Conservation (phyloP, 2,888 invertebrate genomes). For the Tetrapedia diversipes region DNA sequence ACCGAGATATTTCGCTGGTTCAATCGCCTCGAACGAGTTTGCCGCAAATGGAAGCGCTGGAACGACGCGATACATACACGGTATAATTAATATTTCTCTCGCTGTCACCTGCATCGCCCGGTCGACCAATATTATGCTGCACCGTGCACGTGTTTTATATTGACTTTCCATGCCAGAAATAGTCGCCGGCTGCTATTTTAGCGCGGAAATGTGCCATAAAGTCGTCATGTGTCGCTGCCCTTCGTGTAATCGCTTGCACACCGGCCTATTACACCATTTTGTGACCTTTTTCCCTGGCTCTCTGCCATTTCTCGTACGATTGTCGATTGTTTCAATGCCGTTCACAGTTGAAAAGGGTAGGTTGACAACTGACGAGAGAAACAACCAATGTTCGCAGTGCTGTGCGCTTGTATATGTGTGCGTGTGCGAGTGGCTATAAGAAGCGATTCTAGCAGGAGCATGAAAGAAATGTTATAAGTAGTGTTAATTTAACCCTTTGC, state of each 20-base stretch:
- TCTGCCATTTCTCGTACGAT: too few species aligned
- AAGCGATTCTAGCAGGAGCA: too few species aligned
- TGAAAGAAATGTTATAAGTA: too few species aligned
- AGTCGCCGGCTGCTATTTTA: slow-evolving; percentile 16
- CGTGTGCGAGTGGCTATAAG: too few species aligned
- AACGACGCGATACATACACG: neutral
- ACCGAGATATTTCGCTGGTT: neutral
- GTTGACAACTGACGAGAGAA: too few species aligned
- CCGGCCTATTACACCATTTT: neutral
- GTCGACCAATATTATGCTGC: slow-evolving; percentile 9
- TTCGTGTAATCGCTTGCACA: slow-evolving; percentile 1
- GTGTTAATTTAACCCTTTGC: too few species aligned
- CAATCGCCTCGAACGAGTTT: neutral
- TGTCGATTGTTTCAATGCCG: too few species aligned
- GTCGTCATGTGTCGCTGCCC: slow-evolving; percentile 26
- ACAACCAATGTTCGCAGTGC: slow-evolving; percentile 9
- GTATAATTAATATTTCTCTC: slow-evolving; percentile 22
- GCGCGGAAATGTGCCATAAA: slow-evolving; percentile 28
- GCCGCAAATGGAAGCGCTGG: neutral
- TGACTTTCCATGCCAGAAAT: slow-evolving; percentile 38
- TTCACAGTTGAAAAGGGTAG: too few species aligned
- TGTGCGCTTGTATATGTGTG: too few species aligned
- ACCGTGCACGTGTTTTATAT: slow-evolving; percentile 27
- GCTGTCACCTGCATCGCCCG: slow-evolving; percentile 17
- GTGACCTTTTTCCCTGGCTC: neutral